phyloP scores from a whole-genome alignment of 1,140 invertebrate species.

The Stegodyphus mimosarum region DNA sequence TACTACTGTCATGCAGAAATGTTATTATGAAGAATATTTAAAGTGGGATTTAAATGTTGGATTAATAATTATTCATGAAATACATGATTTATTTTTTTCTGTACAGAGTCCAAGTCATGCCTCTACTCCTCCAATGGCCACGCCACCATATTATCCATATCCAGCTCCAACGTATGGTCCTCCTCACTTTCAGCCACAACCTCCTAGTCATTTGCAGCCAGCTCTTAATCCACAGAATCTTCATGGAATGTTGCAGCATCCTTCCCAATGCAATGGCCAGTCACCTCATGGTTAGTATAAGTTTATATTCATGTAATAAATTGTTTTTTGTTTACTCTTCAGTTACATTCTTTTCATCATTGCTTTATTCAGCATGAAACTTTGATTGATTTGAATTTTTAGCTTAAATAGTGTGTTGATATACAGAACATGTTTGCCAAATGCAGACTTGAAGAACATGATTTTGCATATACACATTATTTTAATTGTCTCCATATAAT shows the following conservation, averaged over 20 bases:
- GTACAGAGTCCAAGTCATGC: constrained; percentile 47
- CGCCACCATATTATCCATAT: constrained; percentile 45
- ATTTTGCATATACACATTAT: too few relatives aligned
- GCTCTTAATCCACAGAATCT: constrained; percentile 38
- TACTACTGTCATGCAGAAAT: too few relatives aligned
- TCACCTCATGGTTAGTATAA: constrained; percentile 31
- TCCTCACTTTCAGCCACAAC: constrained; percentile 52
- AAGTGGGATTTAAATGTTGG: neutral
- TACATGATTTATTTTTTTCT: neutral
- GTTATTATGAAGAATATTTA: neutral
- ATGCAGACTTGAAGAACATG: too few relatives aligned
- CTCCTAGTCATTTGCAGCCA: constrained; percentile 57
- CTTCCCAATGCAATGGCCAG: constrained; percentile 45
- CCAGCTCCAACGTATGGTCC: constrained; percentile 28
- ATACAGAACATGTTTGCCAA: too few relatives aligned
- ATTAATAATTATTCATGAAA: neutral
- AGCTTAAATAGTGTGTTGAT: too few relatives aligned
- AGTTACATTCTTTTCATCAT: neutral
- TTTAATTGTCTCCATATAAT: too few relatives aligned
- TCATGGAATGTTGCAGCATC: constrained; percentile 28
- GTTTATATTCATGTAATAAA: neutral
- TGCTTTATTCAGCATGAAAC: neutral
- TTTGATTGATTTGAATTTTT: neutral
- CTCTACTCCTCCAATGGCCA: constrained; percentile 11
- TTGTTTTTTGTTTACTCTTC: neutral